These are phyloP conservation scores for Aptenodytes forsteri DNA, from an alignment of 2,113 vertebrate genomes.

Conservation along the genomic window DNA sequence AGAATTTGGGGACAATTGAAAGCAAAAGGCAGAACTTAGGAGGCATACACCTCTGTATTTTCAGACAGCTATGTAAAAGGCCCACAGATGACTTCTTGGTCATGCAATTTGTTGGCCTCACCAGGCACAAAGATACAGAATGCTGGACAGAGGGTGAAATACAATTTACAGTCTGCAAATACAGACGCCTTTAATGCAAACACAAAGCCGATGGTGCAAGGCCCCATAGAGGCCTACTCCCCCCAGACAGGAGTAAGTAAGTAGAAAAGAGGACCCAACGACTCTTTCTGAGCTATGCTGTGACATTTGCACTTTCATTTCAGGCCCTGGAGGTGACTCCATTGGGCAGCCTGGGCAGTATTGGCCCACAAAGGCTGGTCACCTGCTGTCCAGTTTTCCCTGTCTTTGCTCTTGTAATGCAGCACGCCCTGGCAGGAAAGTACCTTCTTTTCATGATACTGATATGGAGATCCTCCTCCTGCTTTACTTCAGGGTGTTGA, in stretches of 20 bases:
- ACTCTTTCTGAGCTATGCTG: neutral
- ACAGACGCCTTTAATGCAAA: neutral
- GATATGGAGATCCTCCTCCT: slow-evolving; percentile 88
- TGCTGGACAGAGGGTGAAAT: neutral
- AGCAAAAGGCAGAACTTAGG: neutral
- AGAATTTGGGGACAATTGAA: neutral
- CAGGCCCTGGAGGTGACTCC: neutral
- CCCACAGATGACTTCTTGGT: neutral
- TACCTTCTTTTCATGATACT: slow-evolving; percentile 98
- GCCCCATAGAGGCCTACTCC: neutral
- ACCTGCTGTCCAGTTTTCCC: neutral
- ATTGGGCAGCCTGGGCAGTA: neutral
- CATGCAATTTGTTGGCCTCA: neutral
- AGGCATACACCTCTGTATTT: accelerated
- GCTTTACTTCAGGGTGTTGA: slow-evolving; percentile 87
- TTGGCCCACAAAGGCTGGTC: neutral
- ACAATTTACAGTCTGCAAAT: neutral
- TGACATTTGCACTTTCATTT: accelerated
- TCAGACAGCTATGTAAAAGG: neutral
- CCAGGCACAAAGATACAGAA: neutral
- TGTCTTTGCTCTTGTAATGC: neutral
- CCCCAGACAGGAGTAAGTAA: accelerated
- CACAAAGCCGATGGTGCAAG: too few species aligned
- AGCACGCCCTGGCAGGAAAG: neutral
- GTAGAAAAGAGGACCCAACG: neutral